A percentile compares a stretch with the other conserved stretches of the same genome.
phyloP scores from a whole-genome alignment of 1,140 invertebrate genomes.

The Capitella teleta region DNA sequence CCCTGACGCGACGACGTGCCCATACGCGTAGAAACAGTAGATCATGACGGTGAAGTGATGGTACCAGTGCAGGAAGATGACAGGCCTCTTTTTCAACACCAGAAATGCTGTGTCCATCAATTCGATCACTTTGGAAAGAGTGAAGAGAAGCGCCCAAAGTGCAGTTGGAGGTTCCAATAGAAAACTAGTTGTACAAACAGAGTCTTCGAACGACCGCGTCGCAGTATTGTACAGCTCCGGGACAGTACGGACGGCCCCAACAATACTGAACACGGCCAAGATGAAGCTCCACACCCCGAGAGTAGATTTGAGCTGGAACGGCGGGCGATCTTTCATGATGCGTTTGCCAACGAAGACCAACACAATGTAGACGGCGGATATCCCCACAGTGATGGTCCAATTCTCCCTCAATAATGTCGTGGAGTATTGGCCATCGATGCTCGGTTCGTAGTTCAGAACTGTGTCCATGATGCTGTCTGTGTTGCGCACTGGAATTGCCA shows the following conservation, averaged over 20 bases:
- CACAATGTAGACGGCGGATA: conserved; percentile 77
- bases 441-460: too few relatives aligned
- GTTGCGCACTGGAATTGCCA: too few relatives aligned
- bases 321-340: conserved; percentile 79
- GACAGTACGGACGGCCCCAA: conserved; percentile 58
- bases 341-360: conserved; percentile 84
- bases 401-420: too few relatives aligned
- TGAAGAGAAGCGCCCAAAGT: conserved; percentile 88
- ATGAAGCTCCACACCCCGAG: conserved; percentile 84
- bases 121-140: conserved; percentile 85
- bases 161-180: conserved; percentile 27
- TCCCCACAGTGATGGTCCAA: conserved; percentile 7
- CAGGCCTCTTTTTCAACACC: conserved; percentile 83
- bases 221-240: conserved; percentile 64
- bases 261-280: conserved; percentile 84
- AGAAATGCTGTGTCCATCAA: conserved; percentile 94
- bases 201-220: conserved; percentile 87
- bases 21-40: conserved; percentile 95
- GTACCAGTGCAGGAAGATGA: conserved; percentile 96
- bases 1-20: conserved; percentile 89
- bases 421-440: too few relatives aligned
- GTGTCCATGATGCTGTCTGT: too few relatives aligned
- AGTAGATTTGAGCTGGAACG: conserved; percentile 72
- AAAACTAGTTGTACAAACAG: conserved; percentile 59
- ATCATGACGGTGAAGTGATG: conserved; percentile 63